Evolutionary conservation across 2,113 vertebrate species (phyloP).

Genomic region (Sorex fumeus): DNA sequence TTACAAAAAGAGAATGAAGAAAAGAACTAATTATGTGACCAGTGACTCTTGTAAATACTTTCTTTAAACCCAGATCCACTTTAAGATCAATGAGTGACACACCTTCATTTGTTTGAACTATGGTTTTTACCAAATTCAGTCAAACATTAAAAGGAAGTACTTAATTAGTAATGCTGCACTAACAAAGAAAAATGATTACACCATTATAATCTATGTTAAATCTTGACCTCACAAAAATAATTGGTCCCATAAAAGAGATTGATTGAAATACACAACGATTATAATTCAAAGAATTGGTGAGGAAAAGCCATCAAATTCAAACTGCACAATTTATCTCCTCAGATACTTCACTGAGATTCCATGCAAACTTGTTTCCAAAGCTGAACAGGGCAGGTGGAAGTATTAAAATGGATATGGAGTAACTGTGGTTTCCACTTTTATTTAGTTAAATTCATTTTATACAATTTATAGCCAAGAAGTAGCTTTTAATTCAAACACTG

Average conservation of each 20-base stretch:
- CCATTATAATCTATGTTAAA: conserved; percentile 64
- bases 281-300: conserved; percentile 60
- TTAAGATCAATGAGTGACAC: conserved; percentile 66
- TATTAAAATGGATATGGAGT: conserved; percentile 43
- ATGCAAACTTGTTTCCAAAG: conserved; percentile 41
- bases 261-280: conserved; percentile 54
- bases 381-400: neutral
- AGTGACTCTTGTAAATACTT: conserved; percentile 55
- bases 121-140: conserved; percentile 73
- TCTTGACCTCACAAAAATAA: conserved; percentile 69
- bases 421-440: conserved; percentile 38
- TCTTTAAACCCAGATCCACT: conserved; percentile 46
- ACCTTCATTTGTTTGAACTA: conserved; percentile 81
- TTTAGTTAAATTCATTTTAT: conserved; percentile 44
- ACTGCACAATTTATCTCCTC: conserved; percentile 62
- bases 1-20: conserved; percentile 42
- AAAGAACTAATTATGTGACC: conserved; percentile 63
- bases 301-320: conserved; percentile 61
- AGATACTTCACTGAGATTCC: conserved; percentile 34
- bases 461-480: conserved; percentile 52
- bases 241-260: conserved; percentile 70
- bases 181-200: conserved; percentile 72
- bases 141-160: conserved; percentile 73
- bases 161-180: conserved; percentile 66
- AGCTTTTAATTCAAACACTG: conserved; percentile 56